Percentiles rank a stretch among this genome's conserved stretches.
These are phyloP conservation scores for Speoplatyrhinus poulsoni DNA, from an alignment of 2,113 vertebrate species.

Conservation along the genomic window DNA sequence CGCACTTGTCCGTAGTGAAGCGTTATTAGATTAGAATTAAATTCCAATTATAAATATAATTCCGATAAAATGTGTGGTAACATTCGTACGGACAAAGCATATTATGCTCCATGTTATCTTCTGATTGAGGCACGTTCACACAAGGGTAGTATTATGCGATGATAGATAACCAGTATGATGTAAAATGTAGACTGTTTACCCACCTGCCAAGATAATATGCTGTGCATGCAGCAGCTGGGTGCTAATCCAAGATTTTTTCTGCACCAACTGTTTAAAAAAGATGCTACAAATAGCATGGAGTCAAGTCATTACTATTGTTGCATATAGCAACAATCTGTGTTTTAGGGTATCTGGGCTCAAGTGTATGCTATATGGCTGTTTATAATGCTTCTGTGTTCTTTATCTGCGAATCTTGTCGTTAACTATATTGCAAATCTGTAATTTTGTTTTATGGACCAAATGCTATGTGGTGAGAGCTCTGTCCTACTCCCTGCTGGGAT, in stretches of 20 bases:
- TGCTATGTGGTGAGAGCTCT: slow-evolving; percentile 19
- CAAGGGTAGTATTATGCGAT: background rate
- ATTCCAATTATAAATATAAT: background rate
- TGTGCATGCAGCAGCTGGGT: slow-evolving; percentile 58
- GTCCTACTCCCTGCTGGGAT: slow-evolving; percentile 41
- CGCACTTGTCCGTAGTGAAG: background rate
- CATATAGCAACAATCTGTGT: background rate
- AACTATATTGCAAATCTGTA: background rate
- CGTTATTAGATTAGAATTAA: background rate
- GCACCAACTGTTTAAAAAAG: slow-evolving; percentile 54
- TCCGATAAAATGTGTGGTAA: background rate
- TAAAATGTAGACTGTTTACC: slow-evolving; percentile 13
- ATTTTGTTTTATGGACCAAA: background rate
- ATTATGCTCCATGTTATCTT: too few relatives aligned
- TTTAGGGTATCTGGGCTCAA: background rate
- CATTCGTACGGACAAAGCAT: background rate
- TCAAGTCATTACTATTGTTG: background rate
- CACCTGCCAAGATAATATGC: slow-evolving; percentile 41
- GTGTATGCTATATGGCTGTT: background rate
- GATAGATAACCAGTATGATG: slow-evolving; percentile 9
- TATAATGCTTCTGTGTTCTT: background rate
- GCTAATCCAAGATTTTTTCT: slow-evolving; percentile 32
- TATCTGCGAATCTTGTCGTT: background rate
- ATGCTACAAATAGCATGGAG: background rate
- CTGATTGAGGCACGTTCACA: background rate